Base-by-base conservation (phyloP, 2,113 vertebrate genomes). In the Anolis sagrei region DNA sequence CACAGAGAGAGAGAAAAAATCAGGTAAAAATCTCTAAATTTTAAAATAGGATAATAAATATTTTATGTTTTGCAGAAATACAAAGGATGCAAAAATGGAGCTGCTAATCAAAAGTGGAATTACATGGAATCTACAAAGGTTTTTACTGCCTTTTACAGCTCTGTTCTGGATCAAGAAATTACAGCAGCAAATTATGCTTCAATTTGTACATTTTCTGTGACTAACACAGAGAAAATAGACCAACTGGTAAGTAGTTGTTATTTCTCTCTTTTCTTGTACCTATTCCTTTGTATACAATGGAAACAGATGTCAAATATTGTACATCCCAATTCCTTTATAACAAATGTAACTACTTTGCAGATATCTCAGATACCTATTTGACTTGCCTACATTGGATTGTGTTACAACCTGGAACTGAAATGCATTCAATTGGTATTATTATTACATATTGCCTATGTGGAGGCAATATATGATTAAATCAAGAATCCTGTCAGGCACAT, bases 61-160 rank as follows among this genome's bases (percentile, higher is more conserved):
- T 64, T 16, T 89, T 29, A 73, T 78, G 16, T 90, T 72, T 82
- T 81, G 80, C 82, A 96, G 95, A 95, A 90, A 85, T 94, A 96
- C 62, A 94, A 92, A 58, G 90, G 86, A 48, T 85, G 89, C 74
- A 79, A 74, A 49, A 92, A 94, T 88, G 95, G 95, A 18, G 77
- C 85, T 79, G 91, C 95, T 80, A 93, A 96, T 90, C 95, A 95
- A 84, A 96, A 94, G 86, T 95, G 95, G 94, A 78, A 70, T 79
- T 95, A 93, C 62, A 23, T 87, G 18, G 87, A 92, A 83, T 89
- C 87, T 39, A 73, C 1, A 10, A 94, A 90, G 76, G 72, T 88
- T 62, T 87, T 96, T 23, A 69, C 76, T 74, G 94, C 92, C 34
- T 95, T 96, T 83, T 87, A 94, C 32, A 95, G 93, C 74, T 89